Evolutionary conservation across 2,113 vertebrate species (phyloP), one percentile per base, ranked within the genome.

Genomic region (Misgurnus anguillicaudatus): DNA sequence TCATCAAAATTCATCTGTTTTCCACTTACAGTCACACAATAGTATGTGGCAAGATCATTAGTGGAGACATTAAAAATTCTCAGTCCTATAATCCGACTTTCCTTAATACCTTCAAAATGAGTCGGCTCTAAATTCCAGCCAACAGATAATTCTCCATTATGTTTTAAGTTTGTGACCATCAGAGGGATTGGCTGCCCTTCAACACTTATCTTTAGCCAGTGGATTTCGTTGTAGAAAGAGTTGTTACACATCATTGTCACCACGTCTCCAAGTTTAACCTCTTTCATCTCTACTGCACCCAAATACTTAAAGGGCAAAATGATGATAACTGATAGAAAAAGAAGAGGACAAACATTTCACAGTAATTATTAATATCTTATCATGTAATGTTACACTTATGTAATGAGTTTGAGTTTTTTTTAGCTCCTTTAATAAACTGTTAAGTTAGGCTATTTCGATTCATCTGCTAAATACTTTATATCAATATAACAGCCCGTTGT

Each of bases 161-260:
- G 64, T 60, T 80, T 80, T n/a, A 69, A 55, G 6, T 53, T 60
- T 58, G 72, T 55, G 3, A 64, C 57, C 55, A 84, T 73, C 19
- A 78, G 45, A 21, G 57, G n/a, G 19, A 62, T 9, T 2, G 47
- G 78, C 13, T 13, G 64, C 6, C 5, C 61, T 13, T 79, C 79
- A 0, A 8, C 9, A 57, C 58, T 68, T 11, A 81, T 75, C 79
- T 47, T 81, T 41, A 84, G n/a, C 75, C 79, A 84, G 70, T 75
- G 62, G 38, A 79, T 81, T 4, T 79, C 57, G 64, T 75, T 47
- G 69, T 70, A 80, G 21, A 69, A 55, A 3, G 75, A 71, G 14
- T 75, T n/a, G 19, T 74, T 48, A 53, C 83, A 81, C 21, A 16
- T 64, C 45, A 84, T 38, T 2, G 39, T 66, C 64, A 71, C 48